These are phyloP conservation scores for Aurelia sp. DNA, from an alignment of 30 jellyfish, hydroid and myxozoan genomes.

Conservation along the genomic window DNA sequence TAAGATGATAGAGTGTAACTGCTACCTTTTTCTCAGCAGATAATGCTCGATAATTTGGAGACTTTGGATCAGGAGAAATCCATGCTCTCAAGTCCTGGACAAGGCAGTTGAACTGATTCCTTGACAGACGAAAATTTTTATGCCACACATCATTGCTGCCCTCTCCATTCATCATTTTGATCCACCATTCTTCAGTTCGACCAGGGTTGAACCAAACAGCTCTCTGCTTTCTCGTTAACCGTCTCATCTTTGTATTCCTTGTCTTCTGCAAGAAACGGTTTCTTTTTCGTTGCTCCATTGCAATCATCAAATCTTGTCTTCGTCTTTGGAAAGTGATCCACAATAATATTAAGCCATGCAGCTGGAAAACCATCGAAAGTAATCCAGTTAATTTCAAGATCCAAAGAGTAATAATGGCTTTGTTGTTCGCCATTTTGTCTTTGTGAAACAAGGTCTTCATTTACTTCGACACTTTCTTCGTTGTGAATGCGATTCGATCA, in stretches of 20 bases:
- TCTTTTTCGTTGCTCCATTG: constrained; percentile 38
- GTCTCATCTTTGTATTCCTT: constrained; percentile 10
- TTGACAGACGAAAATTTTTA: constrained; percentile 47
- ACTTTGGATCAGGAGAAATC: constrained; percentile 35
- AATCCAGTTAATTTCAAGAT: constrained; percentile 25
- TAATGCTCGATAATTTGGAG: constrained; percentile 43
- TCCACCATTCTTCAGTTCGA: constrained; percentile 69
- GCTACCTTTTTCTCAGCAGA: constrained; percentile 69
- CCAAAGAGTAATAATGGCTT: constrained; percentile 31
- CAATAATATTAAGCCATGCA: constrained; percentile 10
- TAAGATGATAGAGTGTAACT: constrained; percentile 39
- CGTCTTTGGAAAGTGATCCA: constrained; percentile 32
- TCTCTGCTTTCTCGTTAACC: constrained; percentile 37
- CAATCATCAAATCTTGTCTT: constrained; percentile 27
- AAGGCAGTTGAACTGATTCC: constrained; percentile 1
- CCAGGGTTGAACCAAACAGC: constrained; percentile 35
- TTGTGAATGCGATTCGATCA: too few species aligned
- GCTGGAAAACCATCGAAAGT: constrained; percentile 42
- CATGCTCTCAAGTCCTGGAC: constrained; percentile 32
- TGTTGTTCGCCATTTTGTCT: constrained; percentile 33
- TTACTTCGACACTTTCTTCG: too few species aligned
- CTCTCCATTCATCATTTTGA: constrained; percentile 44
- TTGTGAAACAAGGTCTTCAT: too few species aligned
- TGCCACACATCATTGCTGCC: constrained; percentile 40
- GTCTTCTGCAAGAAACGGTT: constrained; percentile 38